phyloP scores from a whole-genome alignment of 2,888 invertebrate species.

The Chloroclystis v-ata region DNA sequence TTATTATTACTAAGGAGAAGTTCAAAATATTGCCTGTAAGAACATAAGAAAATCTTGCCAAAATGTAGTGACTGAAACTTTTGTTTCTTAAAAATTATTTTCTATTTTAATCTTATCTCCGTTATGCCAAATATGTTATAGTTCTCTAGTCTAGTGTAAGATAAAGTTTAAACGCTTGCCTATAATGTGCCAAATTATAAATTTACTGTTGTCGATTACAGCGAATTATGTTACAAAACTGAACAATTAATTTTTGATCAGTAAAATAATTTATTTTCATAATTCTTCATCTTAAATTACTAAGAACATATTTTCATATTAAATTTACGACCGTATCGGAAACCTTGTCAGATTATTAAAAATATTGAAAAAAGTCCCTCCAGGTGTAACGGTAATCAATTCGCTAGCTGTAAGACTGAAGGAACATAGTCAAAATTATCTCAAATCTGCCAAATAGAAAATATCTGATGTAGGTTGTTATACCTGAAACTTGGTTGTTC shows the following conservation, averaged over 20 bases:
- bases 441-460: slow-evolving; percentile 26
- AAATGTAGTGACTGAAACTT: slow-evolving; percentile 35
- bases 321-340: slow-evolving; percentile 43
- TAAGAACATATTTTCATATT: slow-evolving; percentile 56
- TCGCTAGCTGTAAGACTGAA: slow-evolving; percentile 74
- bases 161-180: slow-evolving; percentile 12
- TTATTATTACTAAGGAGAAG: slow-evolving; percentile 62
- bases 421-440: slow-evolving; percentile 52
- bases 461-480: slow-evolving; percentile 15
- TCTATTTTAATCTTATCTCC: slow-evolving; percentile 11
- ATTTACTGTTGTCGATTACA: slow-evolving; percentile 23
- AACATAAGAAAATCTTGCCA: slow-evolving; percentile 49
- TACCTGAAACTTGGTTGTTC: slow-evolving; percentile 19
- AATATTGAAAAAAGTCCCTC: slow-evolving; percentile 70
- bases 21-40: slow-evolving; percentile 45
- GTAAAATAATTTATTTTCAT: slow-evolving; percentile 47
- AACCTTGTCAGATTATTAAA: slow-evolving; percentile 51
- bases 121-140: neutral
- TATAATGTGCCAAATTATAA: slow-evolving; percentile 24
- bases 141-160: slow-evolving; percentile 1
- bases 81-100: slow-evolving; percentile 13
- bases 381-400: slow-evolving; percentile 66
- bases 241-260: slow-evolving; percentile 3
- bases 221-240: slow-evolving; percentile 8
- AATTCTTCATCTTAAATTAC: slow-evolving; percentile 50